Base-by-base conservation (phyloP, 2,888 invertebrate species). In the Phrixothrix hirtus region DNA sequence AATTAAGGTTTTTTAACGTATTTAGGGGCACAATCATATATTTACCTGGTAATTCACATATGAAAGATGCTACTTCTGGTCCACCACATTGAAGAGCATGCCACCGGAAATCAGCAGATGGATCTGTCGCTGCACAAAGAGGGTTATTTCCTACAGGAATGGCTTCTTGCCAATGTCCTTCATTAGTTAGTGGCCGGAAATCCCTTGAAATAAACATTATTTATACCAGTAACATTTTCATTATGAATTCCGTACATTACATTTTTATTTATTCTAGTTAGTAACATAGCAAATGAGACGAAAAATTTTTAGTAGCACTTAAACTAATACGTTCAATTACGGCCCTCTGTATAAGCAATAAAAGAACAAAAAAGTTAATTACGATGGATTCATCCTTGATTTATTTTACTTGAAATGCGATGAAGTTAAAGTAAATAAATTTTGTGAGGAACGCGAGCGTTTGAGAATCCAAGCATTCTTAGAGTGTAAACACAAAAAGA, bases 1-100 rank as follows among this genome's bases (percentile, higher is more conserved):
- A n/a, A n/a, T n/a, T n/a, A n/a, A n/a, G n/a, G n/a, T n/a, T n/a
- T n/a, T n/a, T n/a, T n/a, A n/a, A n/a, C n/a, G n/a, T n/a, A n/a
- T n/a, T n/a, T n/a, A n/a, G n/a, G n/a, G n/a, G n/a, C n/a, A n/a
- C n/a, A n/a, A n/a, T n/a, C n/a, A n/a, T n/a, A n/a, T n/a, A n/a
- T n/a, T 73, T 77, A 89, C 89, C 88, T 65, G 88, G 86, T 68
- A 89, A 78, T 80, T 89, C 89, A 70, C 89, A 89, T 57, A 89
- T 84, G 72, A 89, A 89, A 4, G 89, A 85, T 1, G 88, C 88
- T 0, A 87, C 84, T 57, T 87, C 86, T 0, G 88, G 88, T 14
- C 88, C 89, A 6, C 88, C 88, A 66, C 89, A 89, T 7, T 84
- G 79, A 36, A 86, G 78, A 0, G 87, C 84, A 67, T 86, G 86